These are phyloP conservation scores for Rattus rattus DNA, from an alignment of 2,113 vertebrate species.

Conservation along the genomic window DNA sequence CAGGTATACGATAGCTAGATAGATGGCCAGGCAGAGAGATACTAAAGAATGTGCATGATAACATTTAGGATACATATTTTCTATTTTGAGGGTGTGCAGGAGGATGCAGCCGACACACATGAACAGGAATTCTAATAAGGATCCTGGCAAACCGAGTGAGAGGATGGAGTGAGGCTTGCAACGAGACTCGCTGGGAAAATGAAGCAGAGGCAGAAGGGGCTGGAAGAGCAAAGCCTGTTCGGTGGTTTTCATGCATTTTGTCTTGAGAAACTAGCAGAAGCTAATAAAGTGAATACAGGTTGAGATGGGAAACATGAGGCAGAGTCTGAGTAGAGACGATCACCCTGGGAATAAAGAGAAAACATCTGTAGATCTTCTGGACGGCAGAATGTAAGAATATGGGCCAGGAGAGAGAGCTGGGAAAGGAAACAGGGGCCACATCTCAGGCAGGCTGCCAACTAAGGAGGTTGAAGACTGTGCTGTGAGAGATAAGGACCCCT, in stretches of 20 bases:
- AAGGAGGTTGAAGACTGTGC: neutral
- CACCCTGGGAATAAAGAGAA: neutral
- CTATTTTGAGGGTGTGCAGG: neutral
- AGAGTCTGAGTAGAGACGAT: neutral
- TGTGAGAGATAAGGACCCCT: neutral
- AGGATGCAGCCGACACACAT: neutral
- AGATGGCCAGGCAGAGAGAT: neutral
- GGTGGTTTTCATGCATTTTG: too few relatives aligned
- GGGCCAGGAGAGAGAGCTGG: too few relatives aligned
- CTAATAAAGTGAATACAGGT: neutral
- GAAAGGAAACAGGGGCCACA: neutral
- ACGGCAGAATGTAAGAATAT: neutral
- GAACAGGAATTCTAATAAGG: neutral
- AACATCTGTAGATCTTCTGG: neutral
- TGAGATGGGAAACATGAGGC: neutral
- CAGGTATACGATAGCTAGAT: neutral
- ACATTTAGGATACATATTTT: neutral
- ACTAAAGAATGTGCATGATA: neutral
- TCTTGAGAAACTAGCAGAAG: neutral
- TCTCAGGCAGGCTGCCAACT: neutral
- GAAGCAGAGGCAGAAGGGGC: accelerated
- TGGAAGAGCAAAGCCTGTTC: neutral
- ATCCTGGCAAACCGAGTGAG: neutral
- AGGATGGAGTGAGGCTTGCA: neutral
- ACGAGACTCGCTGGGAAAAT: neutral